Percentiles rank a stretch among this genome's conserved stretches.
These are phyloP conservation scores for Apis laboriosa DNA, from an alignment of 1,140 invertebrate species.

Conservation along the genomic window DNA sequence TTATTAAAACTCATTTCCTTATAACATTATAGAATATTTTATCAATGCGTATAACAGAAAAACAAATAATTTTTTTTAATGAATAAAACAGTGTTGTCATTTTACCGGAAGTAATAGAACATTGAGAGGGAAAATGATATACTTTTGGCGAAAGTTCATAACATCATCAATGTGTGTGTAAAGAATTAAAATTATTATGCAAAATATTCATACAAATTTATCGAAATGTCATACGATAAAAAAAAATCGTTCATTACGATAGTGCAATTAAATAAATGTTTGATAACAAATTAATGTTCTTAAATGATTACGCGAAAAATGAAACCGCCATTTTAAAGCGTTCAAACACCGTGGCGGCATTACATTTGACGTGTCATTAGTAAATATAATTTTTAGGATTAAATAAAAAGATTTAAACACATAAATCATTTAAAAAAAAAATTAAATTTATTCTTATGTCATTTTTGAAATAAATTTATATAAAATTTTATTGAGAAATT, in stretches of 20 bases:
- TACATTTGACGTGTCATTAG: conserved; percentile 37
- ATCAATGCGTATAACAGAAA: neutral
- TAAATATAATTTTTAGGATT: conserved; percentile 48
- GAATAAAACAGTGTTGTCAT: neutral
- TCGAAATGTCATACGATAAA: neutral
- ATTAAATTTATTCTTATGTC: conserved; percentile 21
- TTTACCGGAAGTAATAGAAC: conserved; percentile 62
- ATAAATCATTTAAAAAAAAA: conserved; percentile 44
- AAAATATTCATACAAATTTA: neutral
- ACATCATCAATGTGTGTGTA: conserved; percentile 15
- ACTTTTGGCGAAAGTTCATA: conserved; percentile 43
- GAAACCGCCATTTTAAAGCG: conserved; percentile 64
- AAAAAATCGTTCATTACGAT: neutral
- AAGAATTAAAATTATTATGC: neutral
- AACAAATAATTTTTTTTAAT: neutral
- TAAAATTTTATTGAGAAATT: conserved; percentile 59
- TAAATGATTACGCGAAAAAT: conserved; percentile 42
- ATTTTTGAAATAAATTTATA: conserved; percentile 55
- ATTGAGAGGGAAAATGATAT: conserved; percentile 69
- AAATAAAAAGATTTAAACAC: conserved; percentile 53
- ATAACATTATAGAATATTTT: neutral
- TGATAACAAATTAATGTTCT: neutral
- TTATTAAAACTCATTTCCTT: neutral
- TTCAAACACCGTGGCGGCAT: conserved; percentile 75
- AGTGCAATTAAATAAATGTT: neutral